Conservation (phyloP, 2,888 invertebrate species). For the Clanis bilineata region DNA sequence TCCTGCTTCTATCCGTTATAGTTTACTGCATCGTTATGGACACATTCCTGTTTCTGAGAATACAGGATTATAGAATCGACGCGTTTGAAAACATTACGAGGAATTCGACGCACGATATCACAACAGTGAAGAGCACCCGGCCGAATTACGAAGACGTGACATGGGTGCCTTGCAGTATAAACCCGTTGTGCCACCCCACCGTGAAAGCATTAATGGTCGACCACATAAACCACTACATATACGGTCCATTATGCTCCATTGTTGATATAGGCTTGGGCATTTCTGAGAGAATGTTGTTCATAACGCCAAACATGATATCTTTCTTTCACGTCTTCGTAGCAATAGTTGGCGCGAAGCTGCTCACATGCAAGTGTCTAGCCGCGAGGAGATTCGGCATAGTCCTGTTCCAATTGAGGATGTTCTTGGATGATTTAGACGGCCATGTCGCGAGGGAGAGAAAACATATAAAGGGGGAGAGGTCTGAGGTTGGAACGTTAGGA, state of each 20-base stretch:
- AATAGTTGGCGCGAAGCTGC: slow-evolving; percentile 86
- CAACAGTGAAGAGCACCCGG: slow-evolving; percentile 44
- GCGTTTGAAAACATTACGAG: slow-evolving; percentile 49
- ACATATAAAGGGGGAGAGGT: slow-evolving; percentile 88
- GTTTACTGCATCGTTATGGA: slow-evolving; percentile 89
- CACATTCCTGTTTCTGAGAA: slow-evolving; percentile 85
- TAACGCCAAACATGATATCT: slow-evolving; percentile 93
- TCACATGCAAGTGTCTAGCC: slow-evolving; percentile 87
- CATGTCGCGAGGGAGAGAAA: slow-evolving; percentile 90
- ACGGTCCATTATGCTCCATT: slow-evolving; percentile 89
- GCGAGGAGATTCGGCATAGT: slow-evolving; percentile 88
- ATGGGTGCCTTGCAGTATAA: slow-evolving; percentile 86
- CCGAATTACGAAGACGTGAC: slow-evolving; percentile 76
- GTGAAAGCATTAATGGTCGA: slow-evolving; percentile 92
- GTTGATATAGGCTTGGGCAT: slow-evolving; percentile 86
- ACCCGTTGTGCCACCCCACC: slow-evolving; percentile 90
- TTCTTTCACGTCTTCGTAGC: slow-evolving; percentile 90
- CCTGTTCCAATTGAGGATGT: slow-evolving; percentile 90
- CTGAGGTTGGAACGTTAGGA: slow-evolving; percentile 90
- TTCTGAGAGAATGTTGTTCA: slow-evolving; percentile 79
- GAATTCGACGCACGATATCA: slow-evolving; percentile 42
- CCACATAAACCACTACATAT: slow-evolving; percentile 91
- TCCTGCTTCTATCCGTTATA: slow-evolving; percentile 80
- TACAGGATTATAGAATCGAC: slow-evolving; percentile 86
- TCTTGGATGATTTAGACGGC: slow-evolving; percentile 93